These are phyloP conservation scores for Huso huso DNA, from an alignment of 2,797 vertebrate species.

Conservation along the genomic window DNA sequence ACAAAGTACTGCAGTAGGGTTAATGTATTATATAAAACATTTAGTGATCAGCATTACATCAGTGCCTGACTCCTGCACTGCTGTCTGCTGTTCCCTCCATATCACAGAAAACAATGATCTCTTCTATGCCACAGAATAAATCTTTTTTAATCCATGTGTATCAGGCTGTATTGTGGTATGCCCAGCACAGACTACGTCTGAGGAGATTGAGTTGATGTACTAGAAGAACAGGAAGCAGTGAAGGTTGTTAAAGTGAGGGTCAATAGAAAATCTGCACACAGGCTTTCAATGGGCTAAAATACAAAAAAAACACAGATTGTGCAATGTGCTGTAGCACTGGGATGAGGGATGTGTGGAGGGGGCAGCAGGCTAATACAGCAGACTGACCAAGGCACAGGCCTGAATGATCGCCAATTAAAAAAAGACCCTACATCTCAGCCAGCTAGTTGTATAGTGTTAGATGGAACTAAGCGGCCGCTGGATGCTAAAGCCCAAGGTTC, in stretches of 20 bases:
- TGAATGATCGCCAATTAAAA: too few relatives aligned
- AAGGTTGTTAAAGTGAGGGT: background rate
- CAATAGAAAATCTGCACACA: background rate
- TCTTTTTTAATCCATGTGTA: background rate
- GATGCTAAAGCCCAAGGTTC: conserved; percentile 5
- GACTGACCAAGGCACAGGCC: too few relatives aligned
- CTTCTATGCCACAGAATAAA: background rate
- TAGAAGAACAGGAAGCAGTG: background rate
- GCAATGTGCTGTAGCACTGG: background rate
- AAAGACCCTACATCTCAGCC: too few relatives aligned
- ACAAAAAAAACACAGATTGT: too few relatives aligned
- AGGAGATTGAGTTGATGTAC: background rate
- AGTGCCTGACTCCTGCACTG: too few relatives aligned
- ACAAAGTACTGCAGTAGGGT: too few relatives aligned
- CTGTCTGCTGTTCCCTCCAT: background rate
- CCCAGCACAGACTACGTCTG: background rate
- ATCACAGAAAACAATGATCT: background rate
- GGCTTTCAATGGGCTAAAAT: background rate
- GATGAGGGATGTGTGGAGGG: too few relatives aligned
- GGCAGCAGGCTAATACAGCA: too few relatives aligned
- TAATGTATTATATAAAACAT: too few relatives aligned
- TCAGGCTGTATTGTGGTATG: background rate
- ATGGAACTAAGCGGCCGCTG: conserved; percentile 18
- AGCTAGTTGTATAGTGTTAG: background rate
- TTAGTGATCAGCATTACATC: too few relatives aligned